A percentile compares a stretch with the other conserved stretches of the same genome.
Evolutionary conservation across 1,140 invertebrate genomes (phyloP).

Genomic region (Diprion similis): DNA sequence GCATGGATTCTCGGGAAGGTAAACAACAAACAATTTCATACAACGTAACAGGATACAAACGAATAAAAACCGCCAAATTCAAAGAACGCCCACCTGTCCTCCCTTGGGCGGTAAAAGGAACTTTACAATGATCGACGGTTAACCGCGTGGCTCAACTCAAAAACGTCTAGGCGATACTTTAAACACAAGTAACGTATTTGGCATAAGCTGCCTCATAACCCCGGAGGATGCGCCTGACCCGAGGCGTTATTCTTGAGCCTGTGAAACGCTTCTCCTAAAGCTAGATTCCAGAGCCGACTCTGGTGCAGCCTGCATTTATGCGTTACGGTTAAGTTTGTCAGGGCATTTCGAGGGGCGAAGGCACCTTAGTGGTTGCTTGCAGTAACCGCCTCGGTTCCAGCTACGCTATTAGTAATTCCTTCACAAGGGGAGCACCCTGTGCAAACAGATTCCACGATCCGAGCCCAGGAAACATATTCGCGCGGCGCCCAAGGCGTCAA

Average conservation of each 20-base stretch:
- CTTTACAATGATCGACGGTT: conserved; percentile 2
- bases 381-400: neutral
- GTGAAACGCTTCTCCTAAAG: neutral
- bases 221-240: neutral
- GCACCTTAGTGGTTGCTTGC: conserved; percentile 7
- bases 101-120: neutral
- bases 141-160: neutral
- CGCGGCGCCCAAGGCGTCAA: neutral
- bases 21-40: neutral
- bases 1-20: neutral
- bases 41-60: neutral
- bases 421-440: conserved; percentile 3
- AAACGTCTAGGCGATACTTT: neutral
- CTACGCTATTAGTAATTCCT: conserved; percentile 8
- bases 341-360: neutral
- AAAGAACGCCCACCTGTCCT: neutral
- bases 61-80: neutral
- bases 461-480: neutral
- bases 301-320: neutral
- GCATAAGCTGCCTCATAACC: neutral
- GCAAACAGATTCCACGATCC: neutral
- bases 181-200: neutral
- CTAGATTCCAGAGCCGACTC: neutral
- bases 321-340: neutral
- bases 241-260: neutral